phyloP scores from a whole-genome alignment of 2,888 invertebrate genomes.

The Lacanobia oleracea region DNA sequence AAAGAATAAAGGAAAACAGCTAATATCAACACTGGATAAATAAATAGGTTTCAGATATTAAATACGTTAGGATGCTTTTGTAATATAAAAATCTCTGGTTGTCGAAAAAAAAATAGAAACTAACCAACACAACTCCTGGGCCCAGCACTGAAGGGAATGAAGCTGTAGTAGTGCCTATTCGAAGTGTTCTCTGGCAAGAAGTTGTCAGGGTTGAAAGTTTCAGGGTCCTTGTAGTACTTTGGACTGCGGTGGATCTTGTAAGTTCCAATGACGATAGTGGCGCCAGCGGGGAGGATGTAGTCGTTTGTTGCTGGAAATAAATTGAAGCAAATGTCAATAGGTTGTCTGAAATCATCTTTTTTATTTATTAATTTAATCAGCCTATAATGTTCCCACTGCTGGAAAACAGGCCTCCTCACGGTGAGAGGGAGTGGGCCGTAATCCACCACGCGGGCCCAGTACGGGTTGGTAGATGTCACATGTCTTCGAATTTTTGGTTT shows the following conservation, averaged over 20 bases:
- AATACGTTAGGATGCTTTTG: not conserved
- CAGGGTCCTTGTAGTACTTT: slow-evolving; percentile 92
- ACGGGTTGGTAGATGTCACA: no score
- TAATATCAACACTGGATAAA: not conserved
- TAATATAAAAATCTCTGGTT: no score
- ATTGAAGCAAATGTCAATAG: not conserved
- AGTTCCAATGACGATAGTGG: slow-evolving; percentile 93
- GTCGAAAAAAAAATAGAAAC: not conserved
- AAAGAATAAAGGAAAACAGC: no score
- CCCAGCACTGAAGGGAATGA: slow-evolving; percentile 95
- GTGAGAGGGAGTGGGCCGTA: no score
- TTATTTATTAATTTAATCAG: no score
- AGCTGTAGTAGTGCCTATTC: slow-evolving; percentile 94
- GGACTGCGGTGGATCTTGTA: slow-evolving; percentile 92
- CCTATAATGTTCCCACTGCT: no score
- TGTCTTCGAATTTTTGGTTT: no score
- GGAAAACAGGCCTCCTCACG: no score
- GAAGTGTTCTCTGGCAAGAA: slow-evolving; percentile 94
- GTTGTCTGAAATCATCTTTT: no score
- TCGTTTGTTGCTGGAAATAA: slow-evolving; percentile 90
- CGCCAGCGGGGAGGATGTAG: slow-evolving; percentile 92
- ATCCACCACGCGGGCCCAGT: no score
- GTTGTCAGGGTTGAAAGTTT: slow-evolving; percentile 94
- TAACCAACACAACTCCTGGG: slow-evolving; percentile 95
- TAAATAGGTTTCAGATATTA: not conserved